A percentile compares a stretch with the other conserved stretches of the same genome.
Evolutionary conservation across 1,140 invertebrate species (phyloP).

Genomic region (Bombus superbus): DNA sequence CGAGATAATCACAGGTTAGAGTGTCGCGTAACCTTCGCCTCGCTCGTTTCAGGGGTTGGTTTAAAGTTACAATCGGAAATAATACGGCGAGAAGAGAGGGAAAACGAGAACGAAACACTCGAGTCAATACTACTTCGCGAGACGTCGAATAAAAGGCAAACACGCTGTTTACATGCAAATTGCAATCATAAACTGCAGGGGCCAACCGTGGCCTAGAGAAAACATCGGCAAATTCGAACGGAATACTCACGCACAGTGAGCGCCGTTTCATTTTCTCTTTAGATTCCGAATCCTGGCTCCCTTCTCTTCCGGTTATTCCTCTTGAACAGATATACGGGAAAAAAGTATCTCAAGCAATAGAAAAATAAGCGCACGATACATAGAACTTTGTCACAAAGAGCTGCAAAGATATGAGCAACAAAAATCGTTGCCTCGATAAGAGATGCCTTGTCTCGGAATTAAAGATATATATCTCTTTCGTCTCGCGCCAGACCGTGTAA

Average conservation of each 20-base stretch:
- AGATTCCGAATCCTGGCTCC: not conserved
- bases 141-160: constrained; percentile 20
- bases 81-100: not conserved
- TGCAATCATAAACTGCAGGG: constrained; percentile 6
- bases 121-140: not conserved
- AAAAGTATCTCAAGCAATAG: too few species aligned
- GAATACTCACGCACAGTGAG: not conserved
- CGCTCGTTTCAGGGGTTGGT: not conserved
- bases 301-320: not conserved
- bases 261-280: not conserved
- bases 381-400: too few species aligned
- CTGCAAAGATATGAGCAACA: too few species aligned
- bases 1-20: not conserved
- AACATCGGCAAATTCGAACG: not conserved
- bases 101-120: not conserved
- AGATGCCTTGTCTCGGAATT: constrained; percentile 1
- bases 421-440: not conserved
- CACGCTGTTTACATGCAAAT: constrained; percentile 27
- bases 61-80: not conserved
- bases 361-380: too few species aligned
- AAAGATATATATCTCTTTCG: constrained; percentile 18
- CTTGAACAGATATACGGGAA: too few species aligned
- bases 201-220: not conserved
- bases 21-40: not conserved
- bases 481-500: constrained; percentile 26